Percentiles rank a stretch among this genome's conserved stretches.
phyloP scores from a whole-genome alignment of 2,888 invertebrate species.

The Koerneria pararmatus region DNA sequence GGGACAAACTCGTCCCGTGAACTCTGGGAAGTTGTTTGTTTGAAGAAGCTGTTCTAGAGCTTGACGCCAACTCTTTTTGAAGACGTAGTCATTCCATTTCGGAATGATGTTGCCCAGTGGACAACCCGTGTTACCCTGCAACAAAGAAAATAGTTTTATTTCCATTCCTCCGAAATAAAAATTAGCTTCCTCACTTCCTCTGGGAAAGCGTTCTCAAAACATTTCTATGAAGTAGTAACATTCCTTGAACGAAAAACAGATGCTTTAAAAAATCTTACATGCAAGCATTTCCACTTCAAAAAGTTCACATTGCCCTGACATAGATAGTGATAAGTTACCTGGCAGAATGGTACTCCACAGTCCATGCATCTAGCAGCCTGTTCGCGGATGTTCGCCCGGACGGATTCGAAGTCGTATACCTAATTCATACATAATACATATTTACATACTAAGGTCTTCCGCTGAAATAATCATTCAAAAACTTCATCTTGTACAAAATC shows the following conservation, averaged over 20 bases:
- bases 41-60: constrained; percentile 87
- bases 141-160: background rate
- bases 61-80: constrained; percentile 76
- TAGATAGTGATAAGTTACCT: constrained; percentile 7
- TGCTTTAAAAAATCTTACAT: no score
- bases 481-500: no score
- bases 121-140: constrained; percentile 84
- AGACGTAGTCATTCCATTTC: constrained; percentile 97
- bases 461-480: no score
- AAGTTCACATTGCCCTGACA: no score
- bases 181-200: background rate
- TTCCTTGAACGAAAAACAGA: no score
- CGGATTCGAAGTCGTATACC: constrained; percentile 74
- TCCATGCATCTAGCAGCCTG: constrained; percentile 97
- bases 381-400: constrained; percentile 76
- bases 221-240: background rate
- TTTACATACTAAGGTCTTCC: no score
- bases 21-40: constrained; percentile 90
- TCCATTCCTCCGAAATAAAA: constrained; percentile 2
- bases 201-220: background rate
- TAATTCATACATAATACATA: no score
- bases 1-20: constrained; percentile 72
- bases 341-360: constrained; percentile 95
- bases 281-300: no score
- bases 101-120: constrained; percentile 97